A percentile compares a stretch with the other conserved stretches of the same genome.
Conservation (phyloP, 2,113 vertebrate species). For the Calidris pugnax region DNA sequence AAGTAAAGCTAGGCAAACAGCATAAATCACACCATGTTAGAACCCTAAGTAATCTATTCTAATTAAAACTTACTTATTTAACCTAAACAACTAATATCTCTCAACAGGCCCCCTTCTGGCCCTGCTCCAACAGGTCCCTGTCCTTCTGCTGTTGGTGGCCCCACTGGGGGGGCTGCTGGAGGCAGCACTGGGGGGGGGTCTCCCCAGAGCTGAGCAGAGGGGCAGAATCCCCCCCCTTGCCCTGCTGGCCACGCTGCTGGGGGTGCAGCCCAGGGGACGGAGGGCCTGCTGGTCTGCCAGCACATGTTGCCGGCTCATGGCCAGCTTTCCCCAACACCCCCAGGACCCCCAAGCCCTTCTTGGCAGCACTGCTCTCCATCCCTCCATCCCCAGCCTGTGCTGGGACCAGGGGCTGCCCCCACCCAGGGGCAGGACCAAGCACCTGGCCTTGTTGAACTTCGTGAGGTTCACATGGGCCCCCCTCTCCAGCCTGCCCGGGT, state of each 20-base stretch:
- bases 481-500: background rate
- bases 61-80: background rate
- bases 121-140: background rate
- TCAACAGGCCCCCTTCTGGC: background rate
- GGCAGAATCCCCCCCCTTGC: too few relatives aligned
- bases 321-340: background rate
- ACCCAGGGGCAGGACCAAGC: background rate
- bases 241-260: too few relatives aligned
- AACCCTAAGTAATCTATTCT: background rate
- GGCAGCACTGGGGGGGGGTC: too few relatives aligned
- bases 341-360: background rate
- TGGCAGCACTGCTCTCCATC: background rate
- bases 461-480: background rate
- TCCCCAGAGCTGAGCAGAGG: too few relatives aligned
- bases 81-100: background rate
- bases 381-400: background rate
- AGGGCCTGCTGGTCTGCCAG: too few relatives aligned
- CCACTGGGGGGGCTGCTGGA: too few relatives aligned
- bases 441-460: background rate
- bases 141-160: too few relatives aligned
- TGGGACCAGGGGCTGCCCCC: background rate
- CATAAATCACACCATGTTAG: background rate
- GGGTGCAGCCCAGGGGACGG: too few relatives aligned
- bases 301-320: background rate
- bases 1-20: background rate